These are phyloP conservation scores for Yponomeuta plumbellus DNA, from an alignment of 2,888 invertebrate species.

Conservation along the genomic window DNA sequence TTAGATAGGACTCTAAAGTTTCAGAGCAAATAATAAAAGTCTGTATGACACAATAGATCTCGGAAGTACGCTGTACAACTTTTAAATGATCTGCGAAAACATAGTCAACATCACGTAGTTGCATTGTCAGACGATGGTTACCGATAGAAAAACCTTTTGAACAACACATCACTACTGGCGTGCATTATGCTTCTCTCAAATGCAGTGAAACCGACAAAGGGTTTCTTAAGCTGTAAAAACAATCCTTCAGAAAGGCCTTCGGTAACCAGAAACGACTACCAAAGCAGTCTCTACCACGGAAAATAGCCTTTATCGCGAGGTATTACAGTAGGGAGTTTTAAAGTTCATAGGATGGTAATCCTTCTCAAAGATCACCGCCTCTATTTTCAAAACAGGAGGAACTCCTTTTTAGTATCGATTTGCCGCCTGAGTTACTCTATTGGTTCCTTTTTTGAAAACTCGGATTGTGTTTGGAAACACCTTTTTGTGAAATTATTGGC, in stretches of 20 bases:
- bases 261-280: slow-evolving; percentile 34
- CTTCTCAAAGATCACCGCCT: slow-evolving; percentile 61
- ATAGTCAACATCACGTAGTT: slow-evolving; percentile 58
- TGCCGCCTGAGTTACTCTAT: slow-evolving; percentile 64
- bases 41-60: background rate
- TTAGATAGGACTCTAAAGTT: no score
- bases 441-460: slow-evolving; percentile 43
- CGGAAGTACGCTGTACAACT: background rate
- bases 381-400: slow-evolving; percentile 74
- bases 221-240: slow-evolving; percentile 70
- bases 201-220: slow-evolving; percentile 67
- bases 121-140: slow-evolving; percentile 44
- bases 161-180: slow-evolving; percentile 35
- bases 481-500: slow-evolving; percentile 33
- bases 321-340: background rate
- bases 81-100: slow-evolving; percentile 23
- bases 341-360: slow-evolving; percentile 40
- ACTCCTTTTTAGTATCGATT: slow-evolving; percentile 71
- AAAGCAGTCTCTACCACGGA: background rate
- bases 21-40: background rate
- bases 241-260: slow-evolving; percentile 51
- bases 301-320: background rate
- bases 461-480: slow-evolving; percentile 48
- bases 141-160: background rate
- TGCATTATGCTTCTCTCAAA: slow-evolving; percentile 42